Evolutionary conservation across 2,113 vertebrate genomes (phyloP).

Genomic region (Sphyrna mokarran): DNA sequence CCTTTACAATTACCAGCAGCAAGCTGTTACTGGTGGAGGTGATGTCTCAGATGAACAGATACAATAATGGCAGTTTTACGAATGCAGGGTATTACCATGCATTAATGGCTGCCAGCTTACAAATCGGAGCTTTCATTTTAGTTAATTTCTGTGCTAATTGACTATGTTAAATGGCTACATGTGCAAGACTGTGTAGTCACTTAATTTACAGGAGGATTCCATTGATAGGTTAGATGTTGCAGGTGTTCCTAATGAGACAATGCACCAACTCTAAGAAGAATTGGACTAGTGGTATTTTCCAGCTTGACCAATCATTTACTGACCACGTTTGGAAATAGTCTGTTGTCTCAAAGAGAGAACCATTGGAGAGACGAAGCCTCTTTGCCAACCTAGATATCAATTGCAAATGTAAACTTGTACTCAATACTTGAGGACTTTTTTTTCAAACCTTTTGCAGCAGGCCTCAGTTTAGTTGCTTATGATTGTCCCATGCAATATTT

Average conservation of each 20-base stretch:
- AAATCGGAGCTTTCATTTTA: constrained; percentile 29
- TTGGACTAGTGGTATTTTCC: neutral
- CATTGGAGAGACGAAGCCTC: neutral
- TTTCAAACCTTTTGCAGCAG: neutral
- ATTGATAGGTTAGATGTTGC: neutral
- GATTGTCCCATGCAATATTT: neutral
- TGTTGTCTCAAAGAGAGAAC: neutral
- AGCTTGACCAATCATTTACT: neutral
- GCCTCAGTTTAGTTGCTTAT: neutral
- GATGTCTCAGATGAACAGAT: neutral
- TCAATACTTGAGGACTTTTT: neutral
- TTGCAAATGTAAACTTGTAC: neutral
- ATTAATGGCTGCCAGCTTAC: constrained; percentile 14
- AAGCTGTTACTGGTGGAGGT: constrained; percentile 17
- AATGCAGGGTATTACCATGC: constrained; percentile 9
- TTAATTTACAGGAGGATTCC: constrained; percentile 9
- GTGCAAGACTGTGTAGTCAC: neutral
- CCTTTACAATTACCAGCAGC: neutral
- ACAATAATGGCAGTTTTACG: neutral
- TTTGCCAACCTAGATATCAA: neutral
- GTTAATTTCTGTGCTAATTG: constrained; percentile 28
- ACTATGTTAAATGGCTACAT: neutral
- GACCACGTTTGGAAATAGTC: neutral
- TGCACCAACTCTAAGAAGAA: neutral
- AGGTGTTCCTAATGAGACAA: constrained; percentile 5